Evolutionary conservation across 1,140 invertebrate genomes (phyloP), one percentile per base, ranked within the genome.

Genomic region (Drosophila melanica): DNA sequence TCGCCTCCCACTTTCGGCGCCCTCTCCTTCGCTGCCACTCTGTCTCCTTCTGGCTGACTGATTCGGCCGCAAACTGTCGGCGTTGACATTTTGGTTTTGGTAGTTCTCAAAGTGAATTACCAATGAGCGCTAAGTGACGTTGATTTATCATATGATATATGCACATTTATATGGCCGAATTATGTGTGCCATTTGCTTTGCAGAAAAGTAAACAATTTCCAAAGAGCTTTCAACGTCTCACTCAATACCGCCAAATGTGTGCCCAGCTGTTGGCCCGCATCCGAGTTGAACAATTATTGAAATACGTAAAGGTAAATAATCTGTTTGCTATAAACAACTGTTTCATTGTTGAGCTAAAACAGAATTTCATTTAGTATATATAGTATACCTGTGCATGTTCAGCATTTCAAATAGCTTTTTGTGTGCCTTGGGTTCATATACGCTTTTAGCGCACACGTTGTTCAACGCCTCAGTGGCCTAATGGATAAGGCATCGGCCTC

Each of bases 401-500:
- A 23, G 42, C 11, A 47, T 23, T 14, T 6, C 0, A 16, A n/a
- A 18, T 23, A 37, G 30, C 45, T 20, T 18, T 11, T 10, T 33
- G 23, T 11, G 20, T 37, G 23, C 20, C 4, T 11, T 7, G 9
- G 16, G 11, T 12, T 71, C 33, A 58, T 62, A 41, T 55, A 10
- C 12, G 39, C 11, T 11, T 7, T 68, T 74, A 48, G 41, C 65
- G 12, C 33, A n/a, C 8, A 48, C 4, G 11, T 4, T n/a, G 2
- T 18, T 69, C 58, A 54, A 3, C 14, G 71, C 71, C 66, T 74
- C 71, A 74, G 80, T 82, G 80, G 80, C 80, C 80, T 82, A 82
- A 82, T 84, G 80, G 80, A 82, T 82, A 82, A 82, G 80, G 80
- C 80, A 81, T 82, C 80, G 80, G 80, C 82, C 80, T 82, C 82